phyloP scores from a whole-genome alignment of 2,797 vertebrate species.

The Pangasius larnaudii region DNA sequence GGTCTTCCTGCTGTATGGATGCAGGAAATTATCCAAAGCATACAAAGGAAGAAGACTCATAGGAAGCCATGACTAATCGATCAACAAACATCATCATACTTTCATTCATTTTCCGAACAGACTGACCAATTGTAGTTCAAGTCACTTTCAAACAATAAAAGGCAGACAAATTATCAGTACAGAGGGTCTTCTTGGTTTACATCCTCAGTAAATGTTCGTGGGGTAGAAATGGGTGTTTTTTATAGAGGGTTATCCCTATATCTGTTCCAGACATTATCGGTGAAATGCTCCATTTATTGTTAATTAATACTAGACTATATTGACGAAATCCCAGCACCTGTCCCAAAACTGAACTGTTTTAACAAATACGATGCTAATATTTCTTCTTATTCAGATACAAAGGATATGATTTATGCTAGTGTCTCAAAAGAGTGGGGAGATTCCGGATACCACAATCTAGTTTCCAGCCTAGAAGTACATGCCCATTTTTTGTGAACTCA shows the following conservation, averaged over 20 bases:
- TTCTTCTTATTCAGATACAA: constrained; percentile 55
- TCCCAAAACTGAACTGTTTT: constrained; percentile 71
- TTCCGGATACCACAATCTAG: background rate
- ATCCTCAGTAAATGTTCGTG: background rate
- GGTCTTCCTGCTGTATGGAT: constrained; percentile 35
- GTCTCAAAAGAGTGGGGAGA: background rate
- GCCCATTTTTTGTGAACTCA: background rate
- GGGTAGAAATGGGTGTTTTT: background rate
- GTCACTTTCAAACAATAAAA: background rate
- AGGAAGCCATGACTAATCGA: constrained; percentile 64
- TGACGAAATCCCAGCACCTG: constrained; percentile 75
- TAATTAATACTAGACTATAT: constrained; percentile 8
- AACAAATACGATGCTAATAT: constrained; percentile 4
- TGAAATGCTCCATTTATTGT: background rate
- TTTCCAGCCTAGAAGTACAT: background rate
- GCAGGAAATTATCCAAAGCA: constrained; percentile 36
- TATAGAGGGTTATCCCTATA: background rate
- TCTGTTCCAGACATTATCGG: background rate
- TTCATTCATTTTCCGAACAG: background rate
- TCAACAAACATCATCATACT: constrained; percentile 63
- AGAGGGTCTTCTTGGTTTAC: background rate
- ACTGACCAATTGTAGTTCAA: background rate
- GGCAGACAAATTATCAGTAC: background rate
- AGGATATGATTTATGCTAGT: background rate
- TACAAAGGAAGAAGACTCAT: constrained; percentile 39